Base-by-base conservation (phyloP, 37 sponge, comb jelly and placozoan genomes). In the Hormiphora californensis region DNA sequence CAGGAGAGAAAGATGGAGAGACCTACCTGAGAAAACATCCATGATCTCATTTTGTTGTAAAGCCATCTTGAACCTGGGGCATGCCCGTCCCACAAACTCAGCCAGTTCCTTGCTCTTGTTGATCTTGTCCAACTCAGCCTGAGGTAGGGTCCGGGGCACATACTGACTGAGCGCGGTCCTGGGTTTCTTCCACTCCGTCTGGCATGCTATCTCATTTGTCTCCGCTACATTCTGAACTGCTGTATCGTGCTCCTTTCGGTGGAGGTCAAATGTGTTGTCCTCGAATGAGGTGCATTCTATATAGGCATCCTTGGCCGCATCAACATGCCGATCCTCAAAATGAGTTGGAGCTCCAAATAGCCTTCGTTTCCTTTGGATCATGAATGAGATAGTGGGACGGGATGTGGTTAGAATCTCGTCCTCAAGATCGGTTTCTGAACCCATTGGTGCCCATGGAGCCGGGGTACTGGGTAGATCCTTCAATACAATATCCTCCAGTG, bases 11-110 rank as follows among this genome's bases (percentile, higher is more conserved):
- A n/a, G n/a, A n/a, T n/a, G n/a, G n/a, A n/a, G 53, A 49, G 15
- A 17, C 15, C 53, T 28, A 73, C 81, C 81, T 73, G 55, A 55
- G 81, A 97, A 94, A 17, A 94, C 36, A 67, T 94, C 89, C 90
- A 93, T 90, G 30, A 97, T 97, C 85, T 88, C 85, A 65, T 97
- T 97, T 88, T 97, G 98, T 44, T 97, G 98, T 12, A 97, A 63
- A 27, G 86, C 89, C 21, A 94, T 21, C 54, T 97, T 92, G 5
- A 94, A 94, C 93, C 95, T 91, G 28, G 88, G 89, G 32, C 63
- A 81, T 25, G 88, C 92, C 38, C 41, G 62, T 19, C 86, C 63
- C 55, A 92, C 63, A 51, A 92, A 92, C 39, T 89, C 90, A 33
- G 57, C 49, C 89, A 91, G 63, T 22, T 62, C 89, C 39, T 69